Percentiles rank a stretch among this genome's conserved stretches.
phyloP scores from a whole-genome alignment of 1,140 invertebrate genomes.

The Drosophila tani region DNA sequence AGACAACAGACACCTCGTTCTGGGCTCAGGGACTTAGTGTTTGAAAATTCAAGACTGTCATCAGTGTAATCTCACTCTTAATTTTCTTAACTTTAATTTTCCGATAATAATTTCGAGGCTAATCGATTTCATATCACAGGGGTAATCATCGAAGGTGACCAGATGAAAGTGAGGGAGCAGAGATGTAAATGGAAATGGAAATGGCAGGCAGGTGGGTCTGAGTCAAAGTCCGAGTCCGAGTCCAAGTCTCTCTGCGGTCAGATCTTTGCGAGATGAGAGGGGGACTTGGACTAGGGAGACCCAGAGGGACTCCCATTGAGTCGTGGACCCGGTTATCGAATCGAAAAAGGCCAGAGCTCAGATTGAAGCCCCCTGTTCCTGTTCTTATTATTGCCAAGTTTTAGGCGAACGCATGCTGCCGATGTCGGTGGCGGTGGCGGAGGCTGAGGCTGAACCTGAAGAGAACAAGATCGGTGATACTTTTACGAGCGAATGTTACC shows the following conservation, averaged over 20 bases:
- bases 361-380: conserved; percentile 15
- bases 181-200: too few species aligned
- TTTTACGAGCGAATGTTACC: conserved; percentile 71
- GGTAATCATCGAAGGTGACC: too few species aligned
- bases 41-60: neutral
- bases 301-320: conserved; percentile 5
- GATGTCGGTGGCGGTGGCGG: conserved; percentile 12
- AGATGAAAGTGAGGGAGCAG: too few species aligned
- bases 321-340: too few species aligned
- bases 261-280: neutral
- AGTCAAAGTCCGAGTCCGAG: too few species aligned
- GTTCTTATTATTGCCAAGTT: conserved; percentile 35
- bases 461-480: conserved; percentile 60
- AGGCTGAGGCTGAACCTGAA: neutral
- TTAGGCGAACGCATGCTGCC: conserved; percentile 35
- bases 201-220: too few species aligned
- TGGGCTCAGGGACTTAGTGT: too few species aligned
- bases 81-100: neutral
- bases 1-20: neutral
- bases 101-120: too few species aligned
- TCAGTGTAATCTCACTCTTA: too few species aligned
- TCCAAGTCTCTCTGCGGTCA: neutral
- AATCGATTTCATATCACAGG: too few species aligned
- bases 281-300: neutral
- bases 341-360: conserved; percentile 10